Percentiles rank a stretch among this genome's conserved stretches.
Conservation (phyloP, 2,797 vertebrate species). For the Apodemus agrarius region DNA sequence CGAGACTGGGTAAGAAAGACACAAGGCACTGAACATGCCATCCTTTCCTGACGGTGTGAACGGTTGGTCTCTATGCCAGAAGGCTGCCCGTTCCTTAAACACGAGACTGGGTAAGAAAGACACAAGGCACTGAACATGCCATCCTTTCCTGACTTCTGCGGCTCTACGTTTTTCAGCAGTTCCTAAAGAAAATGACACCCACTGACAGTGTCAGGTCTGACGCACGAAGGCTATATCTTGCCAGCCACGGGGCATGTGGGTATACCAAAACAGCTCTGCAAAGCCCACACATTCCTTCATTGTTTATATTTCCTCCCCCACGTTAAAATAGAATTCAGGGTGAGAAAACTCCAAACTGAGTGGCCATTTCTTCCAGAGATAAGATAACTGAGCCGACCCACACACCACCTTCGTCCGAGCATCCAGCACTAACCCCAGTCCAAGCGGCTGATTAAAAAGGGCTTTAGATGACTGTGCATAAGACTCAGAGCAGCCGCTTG, state of each 20-base stretch:
- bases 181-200: neutral
- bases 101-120: neutral
- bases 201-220: neutral
- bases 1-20: neutral
- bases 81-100: neutral
- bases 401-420: neutral
- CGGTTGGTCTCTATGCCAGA: neutral
- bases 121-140: neutral
- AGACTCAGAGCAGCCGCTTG: neutral
- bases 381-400: neutral
- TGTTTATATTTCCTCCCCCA: neutral
- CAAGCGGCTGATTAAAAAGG: neutral
- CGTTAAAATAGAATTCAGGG: conserved; percentile 33
- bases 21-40: neutral
- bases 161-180: conserved; percentile 1
- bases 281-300: neutral
- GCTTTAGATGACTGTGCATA: neutral
- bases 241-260: neutral
- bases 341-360: neutral
- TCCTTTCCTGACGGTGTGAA: no score
- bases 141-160: neutral
- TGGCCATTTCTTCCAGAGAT: conserved; percentile 24
- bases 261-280: neutral
- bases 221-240: neutral
- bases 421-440: neutral